A percentile compares a stretch with the other conserved stretches of the same genome.
These are phyloP conservation scores for Momotus momota DNA, from an alignment of 2,797 vertebrate species.

Conservation along the genomic window DNA sequence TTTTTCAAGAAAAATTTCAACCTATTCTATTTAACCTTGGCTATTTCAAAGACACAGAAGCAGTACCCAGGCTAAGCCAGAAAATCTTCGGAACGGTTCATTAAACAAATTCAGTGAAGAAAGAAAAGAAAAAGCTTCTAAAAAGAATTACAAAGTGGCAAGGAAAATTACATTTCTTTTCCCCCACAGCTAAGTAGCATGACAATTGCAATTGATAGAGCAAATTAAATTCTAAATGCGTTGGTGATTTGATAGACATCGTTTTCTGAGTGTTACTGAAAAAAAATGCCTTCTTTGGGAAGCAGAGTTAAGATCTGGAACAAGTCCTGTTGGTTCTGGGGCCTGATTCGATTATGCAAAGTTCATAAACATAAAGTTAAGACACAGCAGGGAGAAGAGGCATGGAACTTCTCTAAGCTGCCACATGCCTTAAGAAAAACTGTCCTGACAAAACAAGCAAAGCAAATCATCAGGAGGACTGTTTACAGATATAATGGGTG, in stretches of 20 bases:
- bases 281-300: slow-evolving; percentile 49
- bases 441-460: background rate
- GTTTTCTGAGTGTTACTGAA: slow-evolving; percentile 64
- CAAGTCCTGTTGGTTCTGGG: slow-evolving; percentile 28
- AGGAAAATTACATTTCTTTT: slow-evolving; percentile 56
- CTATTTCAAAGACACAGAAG: background rate
- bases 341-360: slow-evolving; percentile 41
- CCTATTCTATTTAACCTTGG: background rate
- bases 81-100: background rate
- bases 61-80: background rate
- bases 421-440: background rate
- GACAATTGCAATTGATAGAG: slow-evolving; percentile 69
- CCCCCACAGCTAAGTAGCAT: slow-evolving; percentile 58
- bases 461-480: background rate
- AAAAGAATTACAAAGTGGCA: slow-evolving; percentile 62
- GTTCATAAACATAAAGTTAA: slow-evolving; percentile 49
- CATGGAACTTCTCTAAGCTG: background rate
- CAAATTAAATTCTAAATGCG: slow-evolving; percentile 74
- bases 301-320: slow-evolving; percentile 50
- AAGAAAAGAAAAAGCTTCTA: slow-evolving; percentile 21
- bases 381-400: background rate
- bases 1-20: background rate
- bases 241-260: slow-evolving; percentile 66
- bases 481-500: background rate
- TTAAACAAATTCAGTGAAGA: slow-evolving; percentile 44